A percentile compares a stretch with the other conserved stretches of the same genome.
These are phyloP conservation scores for Arge pagana DNA, from an alignment of 2,888 invertebrate genomes.

Conservation along the genomic window DNA sequence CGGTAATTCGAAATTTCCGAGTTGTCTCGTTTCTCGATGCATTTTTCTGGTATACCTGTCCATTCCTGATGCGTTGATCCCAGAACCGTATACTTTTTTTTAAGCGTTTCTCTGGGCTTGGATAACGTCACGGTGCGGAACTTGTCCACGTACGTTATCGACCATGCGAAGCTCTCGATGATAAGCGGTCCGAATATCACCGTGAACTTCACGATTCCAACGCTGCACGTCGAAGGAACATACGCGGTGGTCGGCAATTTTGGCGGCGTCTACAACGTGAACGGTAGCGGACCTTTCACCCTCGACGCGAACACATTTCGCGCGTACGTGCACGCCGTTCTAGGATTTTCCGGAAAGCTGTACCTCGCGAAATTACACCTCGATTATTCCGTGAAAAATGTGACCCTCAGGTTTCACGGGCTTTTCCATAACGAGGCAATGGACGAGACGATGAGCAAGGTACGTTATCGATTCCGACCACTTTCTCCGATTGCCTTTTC, in stretches of 20 bases:
- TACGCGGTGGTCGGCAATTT: constrained; percentile 49
- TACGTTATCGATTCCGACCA: constrained; percentile 18
- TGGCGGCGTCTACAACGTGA: constrained; percentile 41
- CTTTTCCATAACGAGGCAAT: constrained; percentile 46
- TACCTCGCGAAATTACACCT: constrained; percentile 50
- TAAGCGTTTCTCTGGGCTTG: constrained; percentile 40
- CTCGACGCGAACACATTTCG: constrained; percentile 40
- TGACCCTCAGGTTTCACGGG: constrained; percentile 40
- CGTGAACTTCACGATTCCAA: constrained; percentile 45
- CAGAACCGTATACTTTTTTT: constrained; percentile 14
- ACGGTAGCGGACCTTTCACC: constrained; percentile 43
- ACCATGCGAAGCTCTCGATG: constrained; percentile 46
- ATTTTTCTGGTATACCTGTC: too few relatives aligned
- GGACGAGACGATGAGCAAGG: constrained; percentile 45
- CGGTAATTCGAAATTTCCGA: too few relatives aligned
- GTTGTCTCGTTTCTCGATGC: too few relatives aligned
- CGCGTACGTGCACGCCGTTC: constrained; percentile 43
- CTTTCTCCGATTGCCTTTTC: too few relatives aligned
- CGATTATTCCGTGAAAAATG: constrained; percentile 42
- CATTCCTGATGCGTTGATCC: background rate
- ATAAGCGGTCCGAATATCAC: constrained; percentile 45
- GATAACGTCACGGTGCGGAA: constrained; percentile 40
- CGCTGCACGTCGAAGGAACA: constrained; percentile 40
- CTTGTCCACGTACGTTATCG: constrained; percentile 45
- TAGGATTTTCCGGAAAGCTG: constrained; percentile 48